phyloP scores from a whole-genome alignment of 2,888 invertebrate genomes.

The Gryllus longicercus region DNA sequence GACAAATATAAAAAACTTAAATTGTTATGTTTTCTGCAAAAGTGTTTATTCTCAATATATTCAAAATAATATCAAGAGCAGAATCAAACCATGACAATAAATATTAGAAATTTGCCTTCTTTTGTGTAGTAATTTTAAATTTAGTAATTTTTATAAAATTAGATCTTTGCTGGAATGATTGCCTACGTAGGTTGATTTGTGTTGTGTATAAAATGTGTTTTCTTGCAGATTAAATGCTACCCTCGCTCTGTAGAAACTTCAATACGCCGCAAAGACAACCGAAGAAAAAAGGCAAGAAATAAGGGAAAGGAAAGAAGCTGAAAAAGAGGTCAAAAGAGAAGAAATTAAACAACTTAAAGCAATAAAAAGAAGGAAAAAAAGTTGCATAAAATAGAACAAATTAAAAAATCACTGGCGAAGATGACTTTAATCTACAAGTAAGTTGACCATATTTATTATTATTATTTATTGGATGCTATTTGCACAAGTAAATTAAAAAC shows the following conservation, averaged over 20 bases:
- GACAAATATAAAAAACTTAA: no score
- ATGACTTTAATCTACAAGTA: slow-evolving; percentile 62
- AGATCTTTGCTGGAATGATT: no score
- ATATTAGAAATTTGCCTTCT: no score
- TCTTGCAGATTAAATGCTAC: slow-evolving; percentile 73
- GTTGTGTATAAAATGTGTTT: background rate
- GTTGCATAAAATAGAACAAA: slow-evolving; percentile 77
- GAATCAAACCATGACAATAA: no score
- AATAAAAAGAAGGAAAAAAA: slow-evolving; percentile 81
- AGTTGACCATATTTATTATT: slow-evolving; percentile 29
- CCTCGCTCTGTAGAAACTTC: slow-evolving; percentile 85
- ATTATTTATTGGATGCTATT: slow-evolving; percentile 18
- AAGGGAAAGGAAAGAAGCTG: slow-evolving; percentile 69
- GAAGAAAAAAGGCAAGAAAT: slow-evolving; percentile 73
- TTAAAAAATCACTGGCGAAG: slow-evolving; percentile 87
- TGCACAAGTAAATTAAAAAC: no score
- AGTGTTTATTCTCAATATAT: no score
- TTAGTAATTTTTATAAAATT: no score
- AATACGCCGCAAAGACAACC: slow-evolving; percentile 74
- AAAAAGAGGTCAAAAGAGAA: slow-evolving; percentile 75
- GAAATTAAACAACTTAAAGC: slow-evolving; percentile 85
- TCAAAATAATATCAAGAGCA: no score
- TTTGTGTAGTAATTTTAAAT: no score
- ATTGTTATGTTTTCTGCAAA: no score
- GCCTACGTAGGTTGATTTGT: no score